Percentiles rank a stretch among this genome's conserved stretches.
phyloP scores from a whole-genome alignment of 35 echinoderm and acorn worm species.

The Eucidaris tribuloides region DNA sequence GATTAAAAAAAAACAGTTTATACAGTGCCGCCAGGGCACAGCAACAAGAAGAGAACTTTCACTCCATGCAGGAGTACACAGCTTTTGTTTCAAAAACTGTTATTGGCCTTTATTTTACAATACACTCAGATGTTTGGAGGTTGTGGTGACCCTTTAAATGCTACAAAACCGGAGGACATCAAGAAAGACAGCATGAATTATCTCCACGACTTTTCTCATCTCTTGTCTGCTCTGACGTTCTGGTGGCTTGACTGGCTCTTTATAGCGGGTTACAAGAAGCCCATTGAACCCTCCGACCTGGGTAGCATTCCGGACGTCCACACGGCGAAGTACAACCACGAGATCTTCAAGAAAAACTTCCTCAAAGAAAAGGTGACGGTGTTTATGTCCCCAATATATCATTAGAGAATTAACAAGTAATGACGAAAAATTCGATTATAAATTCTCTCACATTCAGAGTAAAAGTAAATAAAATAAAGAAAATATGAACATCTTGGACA shows the following conservation, averaged over 20 bases:
- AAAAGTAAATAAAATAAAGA: too few relatives aligned
- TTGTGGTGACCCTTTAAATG: neutral
- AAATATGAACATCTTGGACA: too few relatives aligned
- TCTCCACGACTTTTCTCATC: conserved; percentile 45
- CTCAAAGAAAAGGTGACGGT: conserved; percentile 54
- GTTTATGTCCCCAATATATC: too few relatives aligned
- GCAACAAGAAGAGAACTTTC: too few relatives aligned
- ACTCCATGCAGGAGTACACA: too few relatives aligned
- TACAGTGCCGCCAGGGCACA: neutral
- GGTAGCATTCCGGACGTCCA: conserved; percentile 65
- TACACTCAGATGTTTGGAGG: conserved; percentile 21
- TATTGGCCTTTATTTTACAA: too few relatives aligned
- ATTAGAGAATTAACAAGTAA: too few relatives aligned
- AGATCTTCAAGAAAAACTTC: conserved; percentile 42
- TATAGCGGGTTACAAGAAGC: conserved; percentile 53
- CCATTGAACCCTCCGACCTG: conserved; percentile 69
- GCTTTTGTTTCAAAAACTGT: neutral
- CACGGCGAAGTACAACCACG: conserved; percentile 50
- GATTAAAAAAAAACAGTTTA: neutral
- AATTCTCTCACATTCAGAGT: too few relatives aligned
- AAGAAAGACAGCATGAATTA: conserved; percentile 70
- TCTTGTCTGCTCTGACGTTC: conserved; percentile 50
- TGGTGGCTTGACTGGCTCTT: conserved; percentile 96
- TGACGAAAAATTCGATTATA: too few relatives aligned
- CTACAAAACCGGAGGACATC: conserved; percentile 41